phyloP scores from a whole-genome alignment of 1,140 invertebrate genomes.

The Bombus ignitus region DNA sequence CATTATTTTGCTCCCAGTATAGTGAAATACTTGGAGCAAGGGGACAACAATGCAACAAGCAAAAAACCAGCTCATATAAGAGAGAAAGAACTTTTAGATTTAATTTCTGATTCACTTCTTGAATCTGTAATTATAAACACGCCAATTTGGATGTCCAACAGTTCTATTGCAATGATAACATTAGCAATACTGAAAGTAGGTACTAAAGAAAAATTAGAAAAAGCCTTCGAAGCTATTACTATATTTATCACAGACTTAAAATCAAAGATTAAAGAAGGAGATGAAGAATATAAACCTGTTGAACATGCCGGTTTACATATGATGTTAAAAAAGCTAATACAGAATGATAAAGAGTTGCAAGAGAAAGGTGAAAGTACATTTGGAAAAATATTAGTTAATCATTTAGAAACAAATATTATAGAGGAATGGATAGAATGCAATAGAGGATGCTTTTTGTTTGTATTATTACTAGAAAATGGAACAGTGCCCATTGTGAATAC shows the following conservation, averaged over 20 bases:
- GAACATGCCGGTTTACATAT: conserved; percentile 92
- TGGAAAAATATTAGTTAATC: conserved; percentile 78
- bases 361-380: conserved; percentile 78
- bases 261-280: conserved; percentile 79
- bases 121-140: conserved; percentile 85
- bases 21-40: conserved; percentile 87
- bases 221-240: conserved; percentile 80
- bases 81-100: conserved; percentile 88
- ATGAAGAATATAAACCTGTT: conserved; percentile 84
- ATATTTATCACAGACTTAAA: conserved; percentile 79
- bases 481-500: conserved; percentile 7
- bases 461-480: conserved; percentile 83
- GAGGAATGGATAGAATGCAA: conserved; percentile 84
- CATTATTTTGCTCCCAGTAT: conserved; percentile 89
- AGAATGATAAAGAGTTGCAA: conserved; percentile 84
- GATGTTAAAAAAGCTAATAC: conserved; percentile 91
- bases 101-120: conserved; percentile 86
- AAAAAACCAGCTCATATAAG: conserved; percentile 91
- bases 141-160: conserved; percentile 87
- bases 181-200: conserved; percentile 87
- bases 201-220: conserved; percentile 70
- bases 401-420: conserved; percentile 78
- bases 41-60: conserved; percentile 87
- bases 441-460: conserved; percentile 85
- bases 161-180: conserved; percentile 87